Conservation (phyloP, 2,797 vertebrate species). For the Phoebastria nigripes region DNA sequence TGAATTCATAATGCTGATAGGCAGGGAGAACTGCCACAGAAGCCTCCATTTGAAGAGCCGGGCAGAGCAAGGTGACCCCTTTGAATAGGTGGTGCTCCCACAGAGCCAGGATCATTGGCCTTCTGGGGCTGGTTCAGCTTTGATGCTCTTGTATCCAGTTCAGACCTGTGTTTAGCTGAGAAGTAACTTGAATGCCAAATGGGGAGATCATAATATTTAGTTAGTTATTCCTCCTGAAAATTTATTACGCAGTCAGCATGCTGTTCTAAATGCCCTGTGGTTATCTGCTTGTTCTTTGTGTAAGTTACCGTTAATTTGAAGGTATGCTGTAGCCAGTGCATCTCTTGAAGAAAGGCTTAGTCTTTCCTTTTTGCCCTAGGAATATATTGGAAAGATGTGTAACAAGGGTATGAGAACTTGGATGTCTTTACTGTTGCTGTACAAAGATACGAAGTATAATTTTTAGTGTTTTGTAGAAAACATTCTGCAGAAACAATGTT, state of each 20-base stretch:
- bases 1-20: neutral
- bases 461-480: neutral
- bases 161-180: neutral
- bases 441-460: neutral
- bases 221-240: neutral
- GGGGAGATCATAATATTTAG: neutral
- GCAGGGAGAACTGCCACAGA: neutral
- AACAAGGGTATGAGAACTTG: neutral
- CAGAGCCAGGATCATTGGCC: neutral
- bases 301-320: fast-evolving
- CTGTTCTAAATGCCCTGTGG: neutral
- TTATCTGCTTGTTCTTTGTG: neutral
- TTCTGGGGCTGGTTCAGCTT: neutral
- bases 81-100: neutral
- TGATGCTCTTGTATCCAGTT: neutral
- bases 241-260: fast-evolving
- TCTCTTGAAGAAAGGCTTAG: neutral
- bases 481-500: neutral
- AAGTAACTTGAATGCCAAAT: too few species aligned
- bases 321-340: neutral
- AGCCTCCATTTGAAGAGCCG: fast-evolving
- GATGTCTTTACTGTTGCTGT: neutral
- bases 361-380: neutral
- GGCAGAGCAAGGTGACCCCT: neutral
- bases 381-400: neutral